A percentile compares a stretch with the other conserved stretches of the same genome.
phyloP scores from a whole-genome alignment of 1,140 invertebrate genomes.

The Camponotus pennsylvanicus region DNA sequence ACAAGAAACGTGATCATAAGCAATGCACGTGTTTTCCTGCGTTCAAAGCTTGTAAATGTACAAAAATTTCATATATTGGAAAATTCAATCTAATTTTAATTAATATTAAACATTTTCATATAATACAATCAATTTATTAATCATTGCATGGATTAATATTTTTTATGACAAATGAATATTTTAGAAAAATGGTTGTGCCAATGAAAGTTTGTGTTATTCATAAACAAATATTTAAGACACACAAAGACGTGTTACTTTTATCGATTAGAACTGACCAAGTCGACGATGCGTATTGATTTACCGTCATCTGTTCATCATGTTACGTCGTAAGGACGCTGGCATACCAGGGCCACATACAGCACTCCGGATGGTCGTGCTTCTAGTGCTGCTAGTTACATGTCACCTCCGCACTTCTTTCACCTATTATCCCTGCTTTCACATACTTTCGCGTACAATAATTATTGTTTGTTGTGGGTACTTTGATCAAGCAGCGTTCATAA shows the following conservation, averaged over 20 bases:
- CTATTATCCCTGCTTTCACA: neutral
- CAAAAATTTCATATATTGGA: neutral
- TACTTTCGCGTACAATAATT: constrained; percentile 15
- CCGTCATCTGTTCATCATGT: constrained; percentile 85
- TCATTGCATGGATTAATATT: neutral
- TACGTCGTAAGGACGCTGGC: constrained; percentile 84
- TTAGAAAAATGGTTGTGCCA: neutral
- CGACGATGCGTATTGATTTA: constrained; percentile 82
- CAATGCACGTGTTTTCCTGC: neutral
- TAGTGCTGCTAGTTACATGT: constrained; percentile 47
- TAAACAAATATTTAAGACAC: neutral
- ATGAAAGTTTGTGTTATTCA: neutral
- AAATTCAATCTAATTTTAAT: neutral
- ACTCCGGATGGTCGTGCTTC: constrained; percentile 60
- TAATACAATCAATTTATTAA: neutral
- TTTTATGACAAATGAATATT: neutral
- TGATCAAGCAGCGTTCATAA: neutral
- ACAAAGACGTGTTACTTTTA: neutral
- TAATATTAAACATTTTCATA: neutral
- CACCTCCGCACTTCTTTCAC: constrained; percentile 41
- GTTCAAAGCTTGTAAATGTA: neutral
- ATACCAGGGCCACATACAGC: constrained; percentile 83
- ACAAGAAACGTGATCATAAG: neutral
- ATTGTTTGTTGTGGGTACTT: neutral
- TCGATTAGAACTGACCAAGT: neutral